Evolutionary conservation across 2,113 vertebrate genomes (phyloP).

Genomic region (Burhinus bistriatus): DNA sequence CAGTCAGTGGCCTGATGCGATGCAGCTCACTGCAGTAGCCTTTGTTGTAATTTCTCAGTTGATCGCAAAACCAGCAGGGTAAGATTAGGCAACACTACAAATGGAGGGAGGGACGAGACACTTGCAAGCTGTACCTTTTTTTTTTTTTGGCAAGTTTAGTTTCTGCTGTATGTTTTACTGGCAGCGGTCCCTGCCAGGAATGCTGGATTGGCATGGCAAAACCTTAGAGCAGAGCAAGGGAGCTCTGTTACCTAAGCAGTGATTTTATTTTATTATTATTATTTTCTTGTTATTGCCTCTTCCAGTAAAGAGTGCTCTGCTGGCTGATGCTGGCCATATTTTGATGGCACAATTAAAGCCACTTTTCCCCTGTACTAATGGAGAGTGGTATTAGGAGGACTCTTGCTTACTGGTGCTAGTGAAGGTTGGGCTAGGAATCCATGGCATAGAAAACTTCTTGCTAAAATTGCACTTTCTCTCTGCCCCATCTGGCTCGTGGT

Average conservation of each 20-base stretch:
- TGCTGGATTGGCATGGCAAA: background rate
- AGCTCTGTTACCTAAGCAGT: background rate
- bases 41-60: background rate
- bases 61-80: background rate
- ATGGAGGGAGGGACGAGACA: background rate
- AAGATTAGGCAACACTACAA: background rate
- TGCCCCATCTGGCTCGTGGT: conserved; percentile 47
- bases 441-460: conserved; percentile 45
- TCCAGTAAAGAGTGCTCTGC: background rate
- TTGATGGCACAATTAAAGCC: background rate
- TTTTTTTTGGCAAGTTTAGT: background rate
- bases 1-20: background rate
- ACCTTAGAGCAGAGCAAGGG: background rate
- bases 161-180: conserved; percentile 3
- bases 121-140: background rate
- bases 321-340: background rate
- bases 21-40: background rate
- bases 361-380: background rate
- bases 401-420: conserved; percentile 54
- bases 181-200: background rate
- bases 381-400: background rate
- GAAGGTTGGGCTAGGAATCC: conserved; percentile 32
- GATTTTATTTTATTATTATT: background rate
- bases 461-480: conserved; percentile 64
- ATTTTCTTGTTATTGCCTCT: background rate